Conservation (phyloP, 2,113 vertebrate genomes). For the Python bivittatus region DNA sequence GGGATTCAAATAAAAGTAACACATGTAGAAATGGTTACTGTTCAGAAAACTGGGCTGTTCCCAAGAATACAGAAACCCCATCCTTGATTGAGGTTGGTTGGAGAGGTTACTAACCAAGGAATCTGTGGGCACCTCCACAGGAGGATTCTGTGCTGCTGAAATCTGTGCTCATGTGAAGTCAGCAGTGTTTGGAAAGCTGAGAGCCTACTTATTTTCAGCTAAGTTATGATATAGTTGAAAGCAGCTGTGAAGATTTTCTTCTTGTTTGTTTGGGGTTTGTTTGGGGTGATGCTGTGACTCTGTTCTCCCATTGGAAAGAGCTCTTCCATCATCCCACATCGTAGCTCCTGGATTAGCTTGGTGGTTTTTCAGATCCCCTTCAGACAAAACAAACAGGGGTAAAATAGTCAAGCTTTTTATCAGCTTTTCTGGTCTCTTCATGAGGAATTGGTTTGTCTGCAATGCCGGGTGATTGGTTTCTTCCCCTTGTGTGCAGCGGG, state of each 20-base stretch:
- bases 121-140: neutral
- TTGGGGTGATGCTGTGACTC: neutral
- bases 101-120: neutral
- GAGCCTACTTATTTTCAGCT: neutral
- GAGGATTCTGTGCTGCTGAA: neutral
- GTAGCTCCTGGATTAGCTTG: neutral
- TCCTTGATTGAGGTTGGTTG: neutral
- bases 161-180: neutral
- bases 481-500: neutral
- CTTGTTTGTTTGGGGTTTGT: neutral
- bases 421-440: neutral
- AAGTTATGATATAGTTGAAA: neutral
- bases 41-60: neutral
- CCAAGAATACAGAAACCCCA: neutral
- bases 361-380: neutral
- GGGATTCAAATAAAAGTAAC: neutral
- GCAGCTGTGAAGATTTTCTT: neutral
- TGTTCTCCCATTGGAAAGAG: neutral
- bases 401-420: neutral
- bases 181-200: neutral
- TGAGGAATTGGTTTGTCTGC: neutral
- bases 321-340: neutral
- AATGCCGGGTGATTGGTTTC: neutral
- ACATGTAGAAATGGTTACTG: neutral
- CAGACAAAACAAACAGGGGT: neutral